Base-by-base conservation (phyloP, 2,113 vertebrate genomes). In the Phainopepla nitens region DNA sequence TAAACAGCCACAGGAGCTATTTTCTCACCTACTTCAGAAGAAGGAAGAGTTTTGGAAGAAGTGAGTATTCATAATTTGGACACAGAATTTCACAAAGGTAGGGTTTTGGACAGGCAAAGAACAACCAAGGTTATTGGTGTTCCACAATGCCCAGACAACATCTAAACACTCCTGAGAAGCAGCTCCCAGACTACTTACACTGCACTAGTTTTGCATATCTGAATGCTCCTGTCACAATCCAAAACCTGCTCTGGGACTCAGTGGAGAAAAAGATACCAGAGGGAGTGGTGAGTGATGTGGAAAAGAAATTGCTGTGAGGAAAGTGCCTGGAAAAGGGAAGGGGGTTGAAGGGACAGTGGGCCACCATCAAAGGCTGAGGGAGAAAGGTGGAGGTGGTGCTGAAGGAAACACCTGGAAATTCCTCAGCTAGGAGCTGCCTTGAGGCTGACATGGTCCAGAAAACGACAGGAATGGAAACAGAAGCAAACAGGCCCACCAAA, bases 341-440 rank as follows among this genome's bases (percentile, higher is more conserved):
- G 5, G 10, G 2, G 5, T 50, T 3, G 2, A 22, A 45, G 8
- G 9, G 5, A 5, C 3, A 1, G 27, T 21, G 28, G 20, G 29
- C 27, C 44, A 64, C 15, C 13, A 35, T 24, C n/a, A 8, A 1
- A 44, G 50, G 31, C 62, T 62, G 50, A 44, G 27, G 13, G 21
- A 39, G 18, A 82, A 86, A 76, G 35, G 16, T 3, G 1, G 58
- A 33, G 11, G 4, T 44, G 13, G 6, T 45, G 35, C 31, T 39
- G 45, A 45, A 54, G 64, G 24, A 64, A 92, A 45, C 9, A 64
- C 20, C 24, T 39, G 11, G 8, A 62, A 93, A 9, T 44, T 41
- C 20, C 45, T 70, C 65, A 71, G 6, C 39, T 28, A 42, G 33
- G 6, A 69, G 8, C 16, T 14, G 3, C 10, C 35, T 85, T 72